Percentiles rank a stretch among this genome's conserved stretches.
Conservation (phyloP, 23 tunicate genomes). For the Diplosoma virens region DNA sequence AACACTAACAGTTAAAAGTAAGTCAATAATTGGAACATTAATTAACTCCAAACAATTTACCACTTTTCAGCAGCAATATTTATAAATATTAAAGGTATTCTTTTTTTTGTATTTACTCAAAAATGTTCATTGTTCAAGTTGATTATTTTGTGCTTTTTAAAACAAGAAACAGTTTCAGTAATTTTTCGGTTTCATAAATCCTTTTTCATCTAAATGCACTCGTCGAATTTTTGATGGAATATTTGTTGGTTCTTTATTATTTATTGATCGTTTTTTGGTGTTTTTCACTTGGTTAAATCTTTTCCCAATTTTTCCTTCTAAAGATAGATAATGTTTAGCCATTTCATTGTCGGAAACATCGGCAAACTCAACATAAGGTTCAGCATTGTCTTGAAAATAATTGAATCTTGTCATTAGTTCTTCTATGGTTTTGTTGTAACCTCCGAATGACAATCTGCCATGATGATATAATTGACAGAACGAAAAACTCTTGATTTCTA, state of each 20-base stretch:
- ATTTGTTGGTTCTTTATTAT: background rate
- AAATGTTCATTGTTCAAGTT: too few relatives aligned
- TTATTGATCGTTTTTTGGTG: background rate
- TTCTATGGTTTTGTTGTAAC: slow-evolving; percentile 73
- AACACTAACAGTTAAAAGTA: too few relatives aligned
- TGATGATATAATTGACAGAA: slow-evolving; percentile 16
- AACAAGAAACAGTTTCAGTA: too few relatives aligned
- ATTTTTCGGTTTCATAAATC: slow-evolving; percentile 44
- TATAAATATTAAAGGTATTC: too few relatives aligned
- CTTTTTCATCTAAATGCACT: background rate
- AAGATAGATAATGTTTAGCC: slow-evolving; percentile 63
- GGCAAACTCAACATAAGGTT: slow-evolving; percentile 14
- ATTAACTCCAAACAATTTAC: too few relatives aligned
- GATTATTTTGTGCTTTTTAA: too few relatives aligned
- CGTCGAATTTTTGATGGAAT: background rate
- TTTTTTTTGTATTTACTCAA: too few relatives aligned
- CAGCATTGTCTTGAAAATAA: slow-evolving; percentile 15
- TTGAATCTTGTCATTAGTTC: slow-evolving; percentile 43
- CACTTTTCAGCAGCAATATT: too few relatives aligned
- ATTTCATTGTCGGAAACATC: slow-evolving; percentile 85
- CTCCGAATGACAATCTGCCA: slow-evolving; percentile 68
- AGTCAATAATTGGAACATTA: too few relatives aligned
- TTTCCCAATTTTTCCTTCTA: slow-evolving; percentile 59
- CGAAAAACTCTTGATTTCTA: slow-evolving; percentile 2
- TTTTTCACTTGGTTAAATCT: slow-evolving; percentile 48